Evolutionary conservation across 2,888 invertebrate species (phyloP).

Genomic region (Podotricha telesiphe): DNA sequence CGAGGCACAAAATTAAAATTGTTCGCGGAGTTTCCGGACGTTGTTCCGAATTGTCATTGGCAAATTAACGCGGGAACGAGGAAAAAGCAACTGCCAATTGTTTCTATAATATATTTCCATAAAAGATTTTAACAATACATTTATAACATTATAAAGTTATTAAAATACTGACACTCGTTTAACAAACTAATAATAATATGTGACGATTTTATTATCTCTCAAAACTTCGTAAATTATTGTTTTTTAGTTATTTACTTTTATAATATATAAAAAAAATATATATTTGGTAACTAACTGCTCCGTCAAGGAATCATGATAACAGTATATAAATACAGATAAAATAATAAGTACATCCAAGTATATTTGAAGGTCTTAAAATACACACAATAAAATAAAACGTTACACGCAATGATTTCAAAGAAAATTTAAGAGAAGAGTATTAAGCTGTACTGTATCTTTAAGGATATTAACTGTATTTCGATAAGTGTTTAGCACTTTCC

Average conservation of each 20-base stretch:
- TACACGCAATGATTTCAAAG: not conserved
- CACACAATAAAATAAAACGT: not conserved
- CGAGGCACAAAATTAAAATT: slow-evolving; percentile 40
- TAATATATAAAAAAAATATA: too few species aligned
- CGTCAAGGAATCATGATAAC: too few species aligned
- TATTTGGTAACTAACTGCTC: too few species aligned
- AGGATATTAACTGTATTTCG: not conserved
- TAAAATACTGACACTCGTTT: not conserved
- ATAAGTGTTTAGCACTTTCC: not conserved
- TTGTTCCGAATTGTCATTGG: slow-evolving; percentile 27
- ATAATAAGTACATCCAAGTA: not conserved
- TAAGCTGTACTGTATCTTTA: not conserved
- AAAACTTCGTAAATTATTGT: too few species aligned
- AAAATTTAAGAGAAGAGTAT: not conserved
- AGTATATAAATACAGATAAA: not conserved
- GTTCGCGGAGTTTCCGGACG: slow-evolving; percentile 30
- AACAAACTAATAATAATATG: too few species aligned
- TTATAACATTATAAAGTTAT: not conserved
- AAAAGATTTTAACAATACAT: not conserved
- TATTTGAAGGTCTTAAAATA: not conserved
- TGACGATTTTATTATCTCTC: too few species aligned
- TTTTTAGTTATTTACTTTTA: too few species aligned
- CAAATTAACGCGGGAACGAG: slow-evolving; percentile 28
- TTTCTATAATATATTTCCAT: not conserved
- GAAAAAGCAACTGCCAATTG: slow-evolving; percentile 17